These are phyloP conservation scores for Dreissena polymorpha DNA, from an alignment of 1,140 invertebrate species.

Conservation along the genomic window DNA sequence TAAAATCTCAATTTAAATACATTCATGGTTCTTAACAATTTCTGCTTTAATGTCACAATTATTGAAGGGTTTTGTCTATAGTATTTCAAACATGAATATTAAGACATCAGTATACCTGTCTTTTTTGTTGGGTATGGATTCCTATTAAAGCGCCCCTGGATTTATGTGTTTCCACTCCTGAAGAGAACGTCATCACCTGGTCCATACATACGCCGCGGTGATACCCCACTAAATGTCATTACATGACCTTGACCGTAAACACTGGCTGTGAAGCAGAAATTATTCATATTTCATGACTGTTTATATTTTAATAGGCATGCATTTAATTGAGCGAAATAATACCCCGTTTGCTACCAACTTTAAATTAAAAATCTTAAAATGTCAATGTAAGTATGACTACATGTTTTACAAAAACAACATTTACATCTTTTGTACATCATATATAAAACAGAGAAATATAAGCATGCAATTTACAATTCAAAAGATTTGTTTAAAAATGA, in stretches of 20 bases:
- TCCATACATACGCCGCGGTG: slow-evolving; percentile 95
- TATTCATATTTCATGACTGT: background rate
- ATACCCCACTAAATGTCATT: slow-evolving; percentile 92
- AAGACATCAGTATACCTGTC: background rate
- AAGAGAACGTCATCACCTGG: slow-evolving; percentile 96
- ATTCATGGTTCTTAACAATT: background rate
- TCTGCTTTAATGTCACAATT: background rate
- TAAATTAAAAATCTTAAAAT: background rate
- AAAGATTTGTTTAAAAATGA: background rate
- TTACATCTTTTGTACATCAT: background rate
- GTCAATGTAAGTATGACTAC: no score
- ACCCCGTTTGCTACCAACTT: no score
- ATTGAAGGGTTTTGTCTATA: background rate
- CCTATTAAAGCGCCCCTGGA: slow-evolving; percentile 66
- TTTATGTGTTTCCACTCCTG: slow-evolving; percentile 19
- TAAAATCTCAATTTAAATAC: background rate
- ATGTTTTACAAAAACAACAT: background rate
- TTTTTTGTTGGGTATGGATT: slow-evolving; percentile 21
- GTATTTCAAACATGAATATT: background rate
- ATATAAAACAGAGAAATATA: no score
- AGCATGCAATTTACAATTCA: background rate
- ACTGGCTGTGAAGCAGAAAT: slow-evolving; percentile 80
- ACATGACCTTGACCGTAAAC: slow-evolving; percentile 97
- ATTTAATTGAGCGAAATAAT: background rate
- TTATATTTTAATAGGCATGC: background rate